A percentile compares a stretch with the other conserved stretches of the same genome.
These are phyloP conservation scores for Ictalurus furcatus DNA, from an alignment of 2,113 vertebrate species.

Conservation along the genomic window DNA sequence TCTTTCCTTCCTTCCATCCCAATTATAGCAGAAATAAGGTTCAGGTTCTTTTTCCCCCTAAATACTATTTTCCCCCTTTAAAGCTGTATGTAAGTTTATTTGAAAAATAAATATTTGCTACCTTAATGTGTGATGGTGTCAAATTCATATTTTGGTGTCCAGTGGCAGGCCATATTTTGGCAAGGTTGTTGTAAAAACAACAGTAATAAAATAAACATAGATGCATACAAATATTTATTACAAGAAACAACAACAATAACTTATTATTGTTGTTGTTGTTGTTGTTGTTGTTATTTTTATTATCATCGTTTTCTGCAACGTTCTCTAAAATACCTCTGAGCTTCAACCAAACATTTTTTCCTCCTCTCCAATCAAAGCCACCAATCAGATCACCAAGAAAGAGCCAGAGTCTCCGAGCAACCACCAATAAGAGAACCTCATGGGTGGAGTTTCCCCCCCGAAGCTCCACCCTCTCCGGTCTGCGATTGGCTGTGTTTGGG, in stretches of 20 bases:
- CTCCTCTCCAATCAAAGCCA: neutral
- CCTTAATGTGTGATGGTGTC: neutral
- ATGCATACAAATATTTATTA: neutral
- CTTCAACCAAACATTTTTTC: conserved; percentile 66
- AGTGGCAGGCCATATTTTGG: neutral
- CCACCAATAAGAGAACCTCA: conserved; percentile 55
- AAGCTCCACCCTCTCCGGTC: neutral
- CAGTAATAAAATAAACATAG: neutral
- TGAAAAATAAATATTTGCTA: conserved; percentile 3
- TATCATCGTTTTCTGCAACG: neutral
- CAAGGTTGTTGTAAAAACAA: neutral
- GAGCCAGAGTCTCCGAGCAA: rapidly evolving
- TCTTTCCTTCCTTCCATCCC: neutral
- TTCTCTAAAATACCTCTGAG: conserved; percentile 10
- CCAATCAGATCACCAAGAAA: conserved; percentile 40
- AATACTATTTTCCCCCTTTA: neutral
- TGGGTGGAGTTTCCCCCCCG: conserved; percentile 38
- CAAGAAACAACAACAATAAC: neutral
- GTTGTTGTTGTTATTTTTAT: neutral
- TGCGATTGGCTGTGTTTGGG: conserved; percentile 4
- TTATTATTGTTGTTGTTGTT: neutral
- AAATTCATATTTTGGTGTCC: neutral
- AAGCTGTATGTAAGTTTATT: neutral
- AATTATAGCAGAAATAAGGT: neutral
- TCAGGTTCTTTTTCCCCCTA: neutral